phyloP scores from a whole-genome alignment of 2,888 invertebrate species.

The Heliconius ethilla region DNA sequence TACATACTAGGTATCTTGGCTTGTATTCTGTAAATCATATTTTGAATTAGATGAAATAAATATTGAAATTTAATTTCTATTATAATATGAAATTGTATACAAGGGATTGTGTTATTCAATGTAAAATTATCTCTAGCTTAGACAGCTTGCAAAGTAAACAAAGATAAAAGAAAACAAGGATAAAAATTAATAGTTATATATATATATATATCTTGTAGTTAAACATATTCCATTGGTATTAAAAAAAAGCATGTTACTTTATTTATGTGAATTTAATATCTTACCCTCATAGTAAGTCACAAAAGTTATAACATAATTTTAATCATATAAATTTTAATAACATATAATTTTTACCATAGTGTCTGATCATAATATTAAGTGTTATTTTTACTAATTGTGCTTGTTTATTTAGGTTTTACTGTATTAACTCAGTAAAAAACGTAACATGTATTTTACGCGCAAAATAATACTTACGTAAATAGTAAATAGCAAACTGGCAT shows the following conservation, averaged over 20 bases:
- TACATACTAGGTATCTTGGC: neutral
- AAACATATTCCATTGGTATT: neutral
- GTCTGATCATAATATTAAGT: neutral
- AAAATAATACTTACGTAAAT: constrained; percentile 41
- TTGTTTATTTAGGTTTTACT: neutral
- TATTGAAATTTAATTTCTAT: neutral
- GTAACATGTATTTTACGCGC: constrained; percentile 17
- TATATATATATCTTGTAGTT: neutral
- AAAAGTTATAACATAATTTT: neutral
- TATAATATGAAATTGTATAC: neutral
- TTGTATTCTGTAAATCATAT: neutral
- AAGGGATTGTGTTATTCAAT: neutral
- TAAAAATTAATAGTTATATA: neutral
- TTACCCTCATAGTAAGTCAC: neutral
- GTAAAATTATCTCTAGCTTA: neutral
- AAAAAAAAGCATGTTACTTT: neutral
- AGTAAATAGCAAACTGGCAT: constrained; percentile 46
- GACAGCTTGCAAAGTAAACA: neutral
- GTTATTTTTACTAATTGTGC: neutral
- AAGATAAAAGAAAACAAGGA: neutral
- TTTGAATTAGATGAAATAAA: neutral
- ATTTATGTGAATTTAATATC: neutral
- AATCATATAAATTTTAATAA: too few relatives aligned
- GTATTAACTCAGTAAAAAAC: neutral
- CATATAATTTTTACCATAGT: neutral